These are phyloP conservation scores for Aptenodytes patagonicus DNA, from an alignment of 2,113 vertebrate genomes.

Conservation along the genomic window DNA sequence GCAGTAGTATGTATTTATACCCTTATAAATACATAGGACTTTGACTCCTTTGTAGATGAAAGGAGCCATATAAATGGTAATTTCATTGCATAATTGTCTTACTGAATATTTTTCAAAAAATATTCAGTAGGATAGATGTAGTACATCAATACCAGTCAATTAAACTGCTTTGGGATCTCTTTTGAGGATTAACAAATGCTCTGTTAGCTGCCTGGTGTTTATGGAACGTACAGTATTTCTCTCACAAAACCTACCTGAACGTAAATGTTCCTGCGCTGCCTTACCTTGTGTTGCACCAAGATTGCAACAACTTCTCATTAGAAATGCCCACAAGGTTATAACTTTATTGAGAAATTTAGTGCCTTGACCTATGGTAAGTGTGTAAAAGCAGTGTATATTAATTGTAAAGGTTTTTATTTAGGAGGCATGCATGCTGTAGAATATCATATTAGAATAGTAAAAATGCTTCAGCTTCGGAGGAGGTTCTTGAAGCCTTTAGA, in stretches of 20 bases:
- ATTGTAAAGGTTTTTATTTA: neutral
- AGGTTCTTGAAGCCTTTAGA: neutral
- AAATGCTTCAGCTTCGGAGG: neutral
- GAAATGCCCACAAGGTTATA: neutral
- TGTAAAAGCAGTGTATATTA: neutral
- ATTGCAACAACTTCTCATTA: neutral
- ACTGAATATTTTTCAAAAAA: neutral
- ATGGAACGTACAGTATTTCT: neutral
- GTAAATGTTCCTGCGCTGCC: neutral
- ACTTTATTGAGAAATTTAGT: neutral
- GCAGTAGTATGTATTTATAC: neutral
- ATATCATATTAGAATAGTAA: neutral
- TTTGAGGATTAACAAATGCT: neutral
- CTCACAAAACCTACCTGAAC: neutral
- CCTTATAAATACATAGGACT: neutral
- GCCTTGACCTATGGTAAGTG: neutral
- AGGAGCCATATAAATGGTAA: conserved; percentile 13
- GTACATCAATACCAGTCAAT: neutral
- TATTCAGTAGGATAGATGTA: neutral
- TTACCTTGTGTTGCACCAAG: neutral
- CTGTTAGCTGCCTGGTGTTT: neutral
- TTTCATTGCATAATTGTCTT: neutral
- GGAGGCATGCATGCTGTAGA: neutral
- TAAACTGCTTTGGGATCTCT: neutral
- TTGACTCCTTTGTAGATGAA: neutral